A percentile compares a stretch with the other conserved stretches of the same genome.
These are phyloP conservation scores for Ecdyonurus torrentis DNA, from an alignment of 2,888 invertebrate genomes.

Conservation along the genomic window DNA sequence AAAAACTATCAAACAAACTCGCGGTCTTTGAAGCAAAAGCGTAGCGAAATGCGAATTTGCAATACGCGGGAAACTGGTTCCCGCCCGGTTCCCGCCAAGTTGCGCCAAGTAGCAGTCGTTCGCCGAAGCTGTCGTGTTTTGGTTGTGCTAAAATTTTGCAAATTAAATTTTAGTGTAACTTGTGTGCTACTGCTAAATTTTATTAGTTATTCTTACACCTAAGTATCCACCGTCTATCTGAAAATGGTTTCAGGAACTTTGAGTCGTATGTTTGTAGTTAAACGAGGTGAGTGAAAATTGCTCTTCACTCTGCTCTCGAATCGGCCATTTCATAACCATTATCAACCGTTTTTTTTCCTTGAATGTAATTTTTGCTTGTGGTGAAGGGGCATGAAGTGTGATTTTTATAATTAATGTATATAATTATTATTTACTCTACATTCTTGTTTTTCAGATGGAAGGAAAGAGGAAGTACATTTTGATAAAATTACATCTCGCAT, in stretches of 20 bases:
- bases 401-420: constrained; percentile 4
- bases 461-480: constrained; percentile 82
- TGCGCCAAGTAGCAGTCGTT: not conserved
- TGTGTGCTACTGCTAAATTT: too few species aligned
- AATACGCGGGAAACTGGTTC: not conserved
- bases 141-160: not conserved
- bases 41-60: not conserved
- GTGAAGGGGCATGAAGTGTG: not conserved
- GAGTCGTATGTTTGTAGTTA: constrained; percentile 30
- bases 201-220: too few species aligned
- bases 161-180: not conserved
- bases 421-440: constrained; percentile 5
- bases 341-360: not conserved
- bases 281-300: constrained; percentile 25
- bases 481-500: constrained; percentile 97
- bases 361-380: not conserved
- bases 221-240: not conserved
- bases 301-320: not conserved
- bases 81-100: not conserved
- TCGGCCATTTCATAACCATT: not conserved
- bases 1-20: too few species aligned
- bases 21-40: too few species aligned
- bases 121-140: not conserved
- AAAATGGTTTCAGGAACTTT: constrained; percentile 17
- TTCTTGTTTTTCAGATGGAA: constrained; percentile 46